phyloP scores from a whole-genome alignment of 2,797 vertebrate species.

The Cephalopachus bancanus region DNA sequence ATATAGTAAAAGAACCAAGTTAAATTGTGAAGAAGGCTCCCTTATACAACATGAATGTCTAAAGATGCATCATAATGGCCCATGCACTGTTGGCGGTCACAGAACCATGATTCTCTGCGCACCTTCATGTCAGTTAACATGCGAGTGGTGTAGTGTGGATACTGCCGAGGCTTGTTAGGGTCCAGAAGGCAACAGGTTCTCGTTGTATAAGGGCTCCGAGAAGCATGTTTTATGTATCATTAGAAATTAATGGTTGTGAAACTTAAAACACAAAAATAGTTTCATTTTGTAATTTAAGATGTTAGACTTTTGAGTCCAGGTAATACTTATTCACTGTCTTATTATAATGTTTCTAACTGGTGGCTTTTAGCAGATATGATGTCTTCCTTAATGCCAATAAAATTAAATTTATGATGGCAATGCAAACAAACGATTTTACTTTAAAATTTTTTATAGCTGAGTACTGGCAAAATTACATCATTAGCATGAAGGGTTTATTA shows the following conservation, averaged over 20 bases:
- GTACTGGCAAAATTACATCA: conserved; percentile 10
- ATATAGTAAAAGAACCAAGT: conserved; percentile 91
- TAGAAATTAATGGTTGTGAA: conserved; percentile 83
- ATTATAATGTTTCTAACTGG: conserved; percentile 13
- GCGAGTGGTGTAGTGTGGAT: not conserved
- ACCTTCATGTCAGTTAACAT: conserved; percentile 51
- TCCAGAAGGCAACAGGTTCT: conserved; percentile 81
- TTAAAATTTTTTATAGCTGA: not conserved
- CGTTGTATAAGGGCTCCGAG: conserved; percentile 92
- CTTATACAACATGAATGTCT: conserved; percentile 90
- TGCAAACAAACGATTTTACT: conserved; percentile 10
- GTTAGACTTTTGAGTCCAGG: conserved; percentile 79
- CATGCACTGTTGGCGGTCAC: conserved; percentile 71
- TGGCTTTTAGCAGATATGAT: conserved; percentile 59
- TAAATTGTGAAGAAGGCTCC: conserved; percentile 88
- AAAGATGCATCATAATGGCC: conserved; percentile 71
- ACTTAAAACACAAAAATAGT: conserved; percentile 81
- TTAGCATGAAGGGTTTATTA: conserved; percentile 29
- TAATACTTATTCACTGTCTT: conserved; percentile 24
- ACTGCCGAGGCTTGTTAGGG: conserved; percentile 47
- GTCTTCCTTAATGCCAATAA: conserved; percentile 63
- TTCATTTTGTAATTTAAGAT: conserved; percentile 65
- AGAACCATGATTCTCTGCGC: conserved; percentile 50
- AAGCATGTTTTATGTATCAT: conserved; percentile 86
- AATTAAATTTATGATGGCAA: conserved; percentile 50